phyloP scores from a whole-genome alignment of 2,113 vertebrate genomes.

The Hassar affinis region DNA sequence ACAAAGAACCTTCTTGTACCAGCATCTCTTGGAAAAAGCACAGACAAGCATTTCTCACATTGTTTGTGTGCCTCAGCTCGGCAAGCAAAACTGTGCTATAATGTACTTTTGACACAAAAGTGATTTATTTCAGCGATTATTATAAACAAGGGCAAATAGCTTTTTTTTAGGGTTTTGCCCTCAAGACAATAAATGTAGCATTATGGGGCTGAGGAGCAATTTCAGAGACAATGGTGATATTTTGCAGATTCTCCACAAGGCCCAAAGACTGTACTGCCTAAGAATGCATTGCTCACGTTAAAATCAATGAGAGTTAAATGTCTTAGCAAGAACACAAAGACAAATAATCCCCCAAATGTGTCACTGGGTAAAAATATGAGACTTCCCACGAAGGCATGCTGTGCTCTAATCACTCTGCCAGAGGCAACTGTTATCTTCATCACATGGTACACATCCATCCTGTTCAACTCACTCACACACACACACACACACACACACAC shows the following conservation, averaged over 20 bases:
- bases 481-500: slow-evolving; percentile 17
- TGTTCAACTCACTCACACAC: neutral
- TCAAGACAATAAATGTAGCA: slow-evolving; percentile 10
- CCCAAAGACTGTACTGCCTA: neutral
- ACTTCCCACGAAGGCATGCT: neutral
- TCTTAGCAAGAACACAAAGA: neutral
- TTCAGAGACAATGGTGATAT: neutral
- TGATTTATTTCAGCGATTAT: neutral
- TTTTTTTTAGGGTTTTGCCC: neutral
- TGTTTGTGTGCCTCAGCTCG: neutral
- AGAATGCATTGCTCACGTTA: neutral
- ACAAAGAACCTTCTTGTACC: neutral
- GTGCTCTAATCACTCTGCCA: slow-evolving; percentile 1
- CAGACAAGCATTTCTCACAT: neutral
- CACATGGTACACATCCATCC: neutral
- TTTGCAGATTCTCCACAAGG: slow-evolving; percentile 11
- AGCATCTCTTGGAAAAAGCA: neutral
- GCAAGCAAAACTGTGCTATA: neutral
- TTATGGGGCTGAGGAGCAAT: neutral
- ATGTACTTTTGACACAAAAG: neutral
- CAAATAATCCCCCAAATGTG: slow-evolving; percentile 35
- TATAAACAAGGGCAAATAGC: slow-evolving; percentile 7
- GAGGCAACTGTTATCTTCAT: slow-evolving; percentile 34
- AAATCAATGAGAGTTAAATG: slow-evolving; percentile 11
- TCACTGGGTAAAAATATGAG: slow-evolving; percentile 4